Conservation (phyloP, 1,140 invertebrate genomes). For the Ylistrum balloti region DNA sequence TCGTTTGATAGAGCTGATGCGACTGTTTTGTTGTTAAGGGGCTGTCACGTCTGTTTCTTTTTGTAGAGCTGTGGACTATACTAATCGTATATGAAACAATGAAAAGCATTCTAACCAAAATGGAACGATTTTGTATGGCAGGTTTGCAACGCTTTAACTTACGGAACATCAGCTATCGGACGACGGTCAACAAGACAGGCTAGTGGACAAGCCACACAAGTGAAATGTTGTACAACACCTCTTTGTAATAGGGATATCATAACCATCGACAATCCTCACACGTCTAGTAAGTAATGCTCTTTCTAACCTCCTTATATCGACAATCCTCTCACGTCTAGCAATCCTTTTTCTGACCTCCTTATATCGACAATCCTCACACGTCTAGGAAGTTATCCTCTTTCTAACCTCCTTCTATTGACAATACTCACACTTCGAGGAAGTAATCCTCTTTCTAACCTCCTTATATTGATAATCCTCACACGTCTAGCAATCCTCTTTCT, state of each 20-base stretch:
- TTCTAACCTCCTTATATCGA: too few relatives aligned
- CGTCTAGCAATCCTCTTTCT: neutral
- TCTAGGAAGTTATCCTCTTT: too few relatives aligned
- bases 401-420: too few relatives aligned
- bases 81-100: too few relatives aligned
- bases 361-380: too few relatives aligned
- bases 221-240: constrained; percentile 58
- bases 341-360: neutral
- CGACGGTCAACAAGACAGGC: constrained; percentile 12
- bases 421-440: too few relatives aligned
- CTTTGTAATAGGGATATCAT: constrained; percentile 59
- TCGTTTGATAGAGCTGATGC: too few relatives aligned
- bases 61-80: too few relatives aligned
- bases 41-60: too few relatives aligned
- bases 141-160: constrained; percentile 55
- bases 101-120: too few relatives aligned
- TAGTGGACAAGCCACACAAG: constrained; percentile 49
- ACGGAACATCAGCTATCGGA: constrained; percentile 49
- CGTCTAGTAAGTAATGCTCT: neutral
- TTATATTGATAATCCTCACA: neutral
- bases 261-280: neutral
- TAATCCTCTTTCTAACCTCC: too few relatives aligned
- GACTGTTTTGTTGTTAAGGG: too few relatives aligned
- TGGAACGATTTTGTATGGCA: neutral
- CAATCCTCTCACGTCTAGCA: neutral